Evolutionary conservation across 2,797 vertebrate species (phyloP), one percentile per base, ranked within the genome.

Genomic region (Carcharodon carcharias): DNA sequence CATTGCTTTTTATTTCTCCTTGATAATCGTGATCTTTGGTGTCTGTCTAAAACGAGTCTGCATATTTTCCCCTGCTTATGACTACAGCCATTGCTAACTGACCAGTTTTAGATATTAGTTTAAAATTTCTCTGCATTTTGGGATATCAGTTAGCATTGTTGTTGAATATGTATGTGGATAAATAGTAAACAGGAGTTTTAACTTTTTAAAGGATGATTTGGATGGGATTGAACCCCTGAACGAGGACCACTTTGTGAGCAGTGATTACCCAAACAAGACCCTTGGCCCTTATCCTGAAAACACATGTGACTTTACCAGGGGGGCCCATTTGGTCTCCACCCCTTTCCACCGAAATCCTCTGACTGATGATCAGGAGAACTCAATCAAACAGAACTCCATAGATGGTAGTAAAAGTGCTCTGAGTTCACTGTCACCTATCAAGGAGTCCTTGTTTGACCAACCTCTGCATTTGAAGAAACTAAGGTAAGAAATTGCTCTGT

Each of bases 241-340:
- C 91, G 98, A 99, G 96, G 98, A 98, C 96, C 98, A 98, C 31
- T 98, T 98, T 96, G 97, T 98, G 96, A 98, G 97, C 0, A 97
- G 97, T 80, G 98, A 98, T 8, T 96, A 97, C 96, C 97, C 97
- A 96, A 98, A 98, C 96, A 98, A 98, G 96, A 98, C 97, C 31
- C 97, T 99, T 96, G 98, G 97, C 96, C 97, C 98, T 94, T 98
- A 98, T 96, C 98, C 98, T 2, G 98, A 99, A 96, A 97, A 98
- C 96, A 98, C 98, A 0, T 98, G 98, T 97, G 98, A 98, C 96
- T 99, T 98, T n/a, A 97, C 97, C 28, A 97, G 97, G 96, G 98
- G 98, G 65, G 98, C 98, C 95, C 98, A 97, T 28, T 96, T 98
- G 96, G 98, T 97, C 16, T 99, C 98, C 0, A 98, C 98, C 0